Evolutionary conservation across 2,797 vertebrate species (phyloP), one percentile per base, ranked within the genome.

Genomic region (Hylomyscus alleni): DNA sequence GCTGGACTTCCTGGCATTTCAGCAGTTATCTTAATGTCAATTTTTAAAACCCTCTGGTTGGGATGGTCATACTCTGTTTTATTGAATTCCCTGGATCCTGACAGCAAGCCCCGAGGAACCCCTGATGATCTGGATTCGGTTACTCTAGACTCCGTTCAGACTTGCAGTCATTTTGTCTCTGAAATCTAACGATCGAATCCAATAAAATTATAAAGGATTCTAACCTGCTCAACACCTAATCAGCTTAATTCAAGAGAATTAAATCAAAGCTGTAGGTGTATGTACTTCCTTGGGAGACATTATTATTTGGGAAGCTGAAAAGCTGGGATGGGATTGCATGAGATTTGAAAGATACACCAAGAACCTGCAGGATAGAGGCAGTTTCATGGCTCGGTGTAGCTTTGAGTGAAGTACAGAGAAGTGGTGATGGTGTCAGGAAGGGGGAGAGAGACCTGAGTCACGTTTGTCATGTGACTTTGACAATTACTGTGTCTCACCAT

Each of bases 201-300:
- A 98, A 98, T 98, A 98, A 98, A 97, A 98, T 98, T 98, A 97
- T 97, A 97, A 97, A 97, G 97, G 95, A 97, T 97, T 98, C 93
- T 97, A 98, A 98, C 98, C 96, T 98, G 86, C 93, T 97, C 96
- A 93, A 93, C 93, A 93, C 95, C 98, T 98, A 98, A 98, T 98
- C 98, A 98, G 98, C 97, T 98, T 98, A 98, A 92, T 54, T 89
- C 17, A 94, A 96, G 96, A 96, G 97, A 98, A 98, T 98, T 97
- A 98, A 98, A 98, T 97, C 97, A 98, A 97, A 97, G 97, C 97
- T 95, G 89, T 94, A 98, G 98, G 98, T 98, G 87, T 77, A 96
- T 83, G 94, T 89, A 97, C 95, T 95, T 96, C 96, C 83, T 97
- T 93, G 97, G 95, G 93, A 97, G 91, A 89, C 96, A 98, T 97